Evolutionary conservation across 2,113 vertebrate species (phyloP).

Genomic region (Mesitornis unicolor): DNA sequence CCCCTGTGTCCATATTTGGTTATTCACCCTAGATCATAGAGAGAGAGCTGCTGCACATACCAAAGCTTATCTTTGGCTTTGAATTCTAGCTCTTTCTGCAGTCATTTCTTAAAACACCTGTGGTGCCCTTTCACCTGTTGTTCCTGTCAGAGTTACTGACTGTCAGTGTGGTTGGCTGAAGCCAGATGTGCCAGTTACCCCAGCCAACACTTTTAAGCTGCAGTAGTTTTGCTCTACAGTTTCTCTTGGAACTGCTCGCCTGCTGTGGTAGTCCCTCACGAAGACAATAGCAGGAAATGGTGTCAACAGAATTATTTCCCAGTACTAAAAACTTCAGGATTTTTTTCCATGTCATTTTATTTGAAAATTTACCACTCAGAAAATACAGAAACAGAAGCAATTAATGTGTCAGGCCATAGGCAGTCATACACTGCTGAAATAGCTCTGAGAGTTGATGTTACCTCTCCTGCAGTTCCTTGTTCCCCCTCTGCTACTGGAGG

Average conservation of each 20-base stretch:
- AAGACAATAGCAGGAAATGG: neutral
- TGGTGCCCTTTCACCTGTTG: neutral
- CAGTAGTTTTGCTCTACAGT: neutral
- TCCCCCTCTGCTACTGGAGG: neutral
- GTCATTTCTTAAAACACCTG: neutral
- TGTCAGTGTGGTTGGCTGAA: neutral
- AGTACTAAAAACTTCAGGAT: neutral
- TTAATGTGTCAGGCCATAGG: neutral
- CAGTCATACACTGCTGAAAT: neutral
- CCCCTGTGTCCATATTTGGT: neutral
- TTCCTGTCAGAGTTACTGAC: neutral
- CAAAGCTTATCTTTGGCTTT: neutral
- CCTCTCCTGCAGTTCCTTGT: neutral
- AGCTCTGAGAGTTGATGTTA: neutral
- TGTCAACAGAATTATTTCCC: neutral
- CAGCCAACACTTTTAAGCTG: neutral
- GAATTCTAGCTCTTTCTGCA: neutral
- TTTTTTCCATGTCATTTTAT: neutral
- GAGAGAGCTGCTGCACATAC: neutral
- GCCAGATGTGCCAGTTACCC: neutral
- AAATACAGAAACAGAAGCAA: neutral
- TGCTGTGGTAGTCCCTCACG: neutral
- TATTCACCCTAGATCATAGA: neutral
- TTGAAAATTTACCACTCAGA: neutral
- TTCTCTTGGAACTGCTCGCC: neutral